phyloP scores from a whole-genome alignment of 2,888 invertebrate species.

The Isotomurus palustris region DNA sequence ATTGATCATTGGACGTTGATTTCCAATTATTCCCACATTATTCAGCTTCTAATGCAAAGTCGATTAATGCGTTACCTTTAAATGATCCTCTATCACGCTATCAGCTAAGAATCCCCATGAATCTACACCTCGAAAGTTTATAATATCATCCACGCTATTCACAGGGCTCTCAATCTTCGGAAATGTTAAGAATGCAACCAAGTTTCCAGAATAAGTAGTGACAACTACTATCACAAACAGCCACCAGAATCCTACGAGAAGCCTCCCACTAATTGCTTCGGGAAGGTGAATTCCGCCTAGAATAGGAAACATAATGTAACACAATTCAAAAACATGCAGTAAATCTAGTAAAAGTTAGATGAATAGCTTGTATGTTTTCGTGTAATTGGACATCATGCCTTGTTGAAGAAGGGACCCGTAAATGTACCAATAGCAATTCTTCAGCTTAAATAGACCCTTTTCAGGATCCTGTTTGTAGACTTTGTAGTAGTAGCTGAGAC shows the following conservation, averaged over 20 bases:
- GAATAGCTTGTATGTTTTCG: neutral
- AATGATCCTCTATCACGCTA: slow-evolving; percentile 67
- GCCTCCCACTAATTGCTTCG: slow-evolving; percentile 74
- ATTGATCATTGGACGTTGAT: neutral
- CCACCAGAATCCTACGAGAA: slow-evolving; percentile 89
- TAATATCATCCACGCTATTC: slow-evolving; percentile 62
- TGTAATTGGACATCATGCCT: slow-evolving; percentile 56
- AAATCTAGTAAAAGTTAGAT: neutral
- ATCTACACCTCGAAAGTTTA: slow-evolving; percentile 53
- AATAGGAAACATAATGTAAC: slow-evolving; percentile 1
- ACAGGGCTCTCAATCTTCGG: slow-evolving; percentile 74
- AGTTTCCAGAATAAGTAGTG: slow-evolving; percentile 86
- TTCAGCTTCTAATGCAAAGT: neutral
- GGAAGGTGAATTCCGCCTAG: slow-evolving; percentile 83
- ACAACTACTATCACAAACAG: slow-evolving; percentile 80
- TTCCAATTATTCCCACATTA: neutral
- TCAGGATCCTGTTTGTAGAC: slow-evolving; percentile 51
- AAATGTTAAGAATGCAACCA: slow-evolving; percentile 87
- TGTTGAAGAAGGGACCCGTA: slow-evolving; percentile 87
- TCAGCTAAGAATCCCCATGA: slow-evolving; percentile 73
- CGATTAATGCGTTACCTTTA: slow-evolving; percentile 52
- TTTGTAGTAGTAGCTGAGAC: slow-evolving; percentile 66
- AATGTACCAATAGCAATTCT: slow-evolving; percentile 77
- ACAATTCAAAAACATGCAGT: neutral
- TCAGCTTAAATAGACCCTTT: slow-evolving; percentile 53